These are phyloP conservation scores for Neoscelio sp. DNA, from an alignment of 2,888 invertebrate genomes.

Conservation along the genomic window DNA sequence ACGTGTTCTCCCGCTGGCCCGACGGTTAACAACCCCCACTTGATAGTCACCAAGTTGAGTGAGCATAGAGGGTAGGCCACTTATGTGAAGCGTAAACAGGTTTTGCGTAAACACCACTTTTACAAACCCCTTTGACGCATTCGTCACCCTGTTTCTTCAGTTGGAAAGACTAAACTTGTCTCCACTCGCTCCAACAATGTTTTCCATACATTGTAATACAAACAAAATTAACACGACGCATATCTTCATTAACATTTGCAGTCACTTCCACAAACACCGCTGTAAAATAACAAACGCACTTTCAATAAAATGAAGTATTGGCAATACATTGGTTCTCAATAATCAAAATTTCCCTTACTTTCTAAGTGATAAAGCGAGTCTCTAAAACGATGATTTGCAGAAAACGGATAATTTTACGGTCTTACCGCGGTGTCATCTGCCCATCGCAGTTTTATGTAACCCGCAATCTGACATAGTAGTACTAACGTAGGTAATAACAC, in stretches of 20 bases:
- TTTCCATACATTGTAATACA: conserved; percentile 37
- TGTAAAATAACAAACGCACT: conserved; percentile 7
- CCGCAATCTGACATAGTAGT: conserved; percentile 29
- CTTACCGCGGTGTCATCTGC: conserved; percentile 76
- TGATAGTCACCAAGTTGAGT: conserved; percentile 62
- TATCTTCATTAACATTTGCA: no score
- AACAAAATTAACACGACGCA: conserved; percentile 6
- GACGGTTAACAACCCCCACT: conserved; percentile 68
- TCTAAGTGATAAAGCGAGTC: conserved; percentile 5
- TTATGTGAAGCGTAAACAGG: conserved; percentile 71
- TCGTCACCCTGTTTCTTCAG: conserved; percentile 57
- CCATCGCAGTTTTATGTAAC: conserved; percentile 77
- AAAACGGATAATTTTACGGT: conserved; percentile 78
- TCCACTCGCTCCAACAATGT: conserved; percentile 47
- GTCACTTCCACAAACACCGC: neutral
- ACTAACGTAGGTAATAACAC: conserved; percentile 8
- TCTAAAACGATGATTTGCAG: conserved; percentile 70
- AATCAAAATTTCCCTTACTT: neutral
- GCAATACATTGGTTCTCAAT: no score
- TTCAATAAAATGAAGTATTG: no score
- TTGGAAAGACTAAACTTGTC: conserved; percentile 51
- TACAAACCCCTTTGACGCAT: conserved; percentile 59
- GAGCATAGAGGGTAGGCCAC: conserved; percentile 69
- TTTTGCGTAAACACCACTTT: conserved; percentile 71
- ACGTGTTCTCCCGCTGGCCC: conserved; percentile 65